A percentile compares a stretch with the other conserved stretches of the same genome.
Evolutionary conservation across 2,113 vertebrate genomes (phyloP).

Genomic region (Callocephalon fimbriatum): DNA sequence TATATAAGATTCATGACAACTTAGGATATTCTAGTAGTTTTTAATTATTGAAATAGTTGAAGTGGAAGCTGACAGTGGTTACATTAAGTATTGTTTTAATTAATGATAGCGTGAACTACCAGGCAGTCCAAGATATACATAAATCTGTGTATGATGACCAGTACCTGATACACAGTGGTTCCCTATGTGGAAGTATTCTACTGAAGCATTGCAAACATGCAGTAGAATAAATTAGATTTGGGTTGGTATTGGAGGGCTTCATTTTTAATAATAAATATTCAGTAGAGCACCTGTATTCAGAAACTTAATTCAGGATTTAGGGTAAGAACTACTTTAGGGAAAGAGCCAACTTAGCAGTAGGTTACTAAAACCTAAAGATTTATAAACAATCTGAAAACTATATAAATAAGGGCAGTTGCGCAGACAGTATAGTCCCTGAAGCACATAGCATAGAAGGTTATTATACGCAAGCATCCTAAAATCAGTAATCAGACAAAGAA

Average conservation of each 20-base stretch:
- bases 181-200: neutral
- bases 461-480: neutral
- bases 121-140: neutral
- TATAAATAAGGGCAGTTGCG: neutral
- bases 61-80: neutral
- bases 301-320: neutral
- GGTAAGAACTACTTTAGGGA: neutral
- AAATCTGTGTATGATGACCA: neutral
- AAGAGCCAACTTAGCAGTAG: neutral
- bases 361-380: neutral
- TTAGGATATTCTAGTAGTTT: neutral
- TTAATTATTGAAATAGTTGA: neutral
- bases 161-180: neutral
- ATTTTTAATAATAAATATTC: neutral
- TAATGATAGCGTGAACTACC: neutral
- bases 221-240: neutral
- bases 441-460: neutral
- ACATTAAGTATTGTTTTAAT: neutral
- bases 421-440: neutral
- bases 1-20: neutral
- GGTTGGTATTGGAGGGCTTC: neutral
- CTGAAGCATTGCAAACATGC: neutral
- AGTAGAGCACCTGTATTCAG: neutral
- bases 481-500: neutral
- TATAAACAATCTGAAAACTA: neutral